These are phyloP conservation scores for Penaeus indicus DNA, from an alignment of 1,140 invertebrate species.

Conservation along the genomic window DNA sequence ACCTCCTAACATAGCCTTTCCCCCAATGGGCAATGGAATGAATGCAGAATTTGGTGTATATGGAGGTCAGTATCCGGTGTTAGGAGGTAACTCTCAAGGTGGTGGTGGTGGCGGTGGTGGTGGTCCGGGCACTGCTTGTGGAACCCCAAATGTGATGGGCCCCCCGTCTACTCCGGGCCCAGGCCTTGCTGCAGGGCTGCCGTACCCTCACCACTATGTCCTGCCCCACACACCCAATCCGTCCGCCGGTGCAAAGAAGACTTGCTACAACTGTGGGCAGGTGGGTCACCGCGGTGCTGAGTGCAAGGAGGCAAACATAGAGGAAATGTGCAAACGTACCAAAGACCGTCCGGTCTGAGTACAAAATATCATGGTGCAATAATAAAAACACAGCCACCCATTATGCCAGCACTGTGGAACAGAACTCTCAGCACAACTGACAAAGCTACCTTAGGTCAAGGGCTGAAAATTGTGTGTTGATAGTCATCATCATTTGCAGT, in stretches of 20 bases:
- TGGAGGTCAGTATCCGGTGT: constrained; percentile 49
- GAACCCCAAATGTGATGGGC: constrained; percentile 40
- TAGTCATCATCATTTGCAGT: constrained; percentile 36
- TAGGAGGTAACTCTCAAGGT: constrained; percentile 54
- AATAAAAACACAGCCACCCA: constrained; percentile 41
- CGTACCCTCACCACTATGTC: constrained; percentile 53
- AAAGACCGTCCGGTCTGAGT: constrained; percentile 62
- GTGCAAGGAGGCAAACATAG: constrained; percentile 65
- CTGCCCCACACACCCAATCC: constrained; percentile 53
- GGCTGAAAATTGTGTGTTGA: constrained; percentile 22
- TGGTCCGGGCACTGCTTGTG: constrained; percentile 43
- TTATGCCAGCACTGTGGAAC: constrained; percentile 23
- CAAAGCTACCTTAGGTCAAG: constrained; percentile 17
- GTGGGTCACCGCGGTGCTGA: constrained; percentile 64
- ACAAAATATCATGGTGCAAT: constrained; percentile 60
- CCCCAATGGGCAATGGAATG: constrained; percentile 52
- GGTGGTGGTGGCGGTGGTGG: constrained; percentile 23
- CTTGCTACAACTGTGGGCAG: constrained; percentile 66
- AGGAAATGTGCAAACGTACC: constrained; percentile 65
- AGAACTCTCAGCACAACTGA: constrained; percentile 22
- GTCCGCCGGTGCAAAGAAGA: constrained; percentile 62
- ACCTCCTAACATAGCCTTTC: constrained; percentile 51
- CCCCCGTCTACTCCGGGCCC: constrained; percentile 46
- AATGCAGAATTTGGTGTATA: constrained; percentile 55
- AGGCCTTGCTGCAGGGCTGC: constrained; percentile 44